Evolutionary conservation across 2,113 vertebrate genomes (phyloP), one percentile per base, ranked within the genome.

Genomic region (Nannobrachium achirus): DNA sequence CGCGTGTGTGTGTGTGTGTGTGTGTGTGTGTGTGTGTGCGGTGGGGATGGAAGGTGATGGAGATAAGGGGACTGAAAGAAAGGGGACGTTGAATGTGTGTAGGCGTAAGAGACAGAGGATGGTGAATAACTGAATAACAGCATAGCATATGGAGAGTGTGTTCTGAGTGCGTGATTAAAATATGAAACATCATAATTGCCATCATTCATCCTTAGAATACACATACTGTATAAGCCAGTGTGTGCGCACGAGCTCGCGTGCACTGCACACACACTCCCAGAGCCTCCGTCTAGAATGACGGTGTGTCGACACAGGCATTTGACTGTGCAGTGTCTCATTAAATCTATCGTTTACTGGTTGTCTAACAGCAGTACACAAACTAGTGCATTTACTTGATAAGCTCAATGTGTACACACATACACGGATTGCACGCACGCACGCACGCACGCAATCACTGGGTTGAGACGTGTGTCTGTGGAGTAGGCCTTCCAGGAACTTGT

Each of bases 131-230:
- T 74, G 48, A n/a, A n/a, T n/a, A 74, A 71, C 51, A 64, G 25
- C 6, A 15, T 71, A 33, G 48, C 61, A 79, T 40, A 61, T 61
- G 8, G 74, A 59, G 46, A 75, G 61, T 73, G 68, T 51, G 52
- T 69, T 70, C 55, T 71, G 25, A 33, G 6, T 33, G 25, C 66
- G 61, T 49, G 50, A 85, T 80, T 69, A 80, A 80, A 78, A 74
- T 63, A 66, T 59, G 56, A 70, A 77, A 73, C 57, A 71, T 82
- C 72, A 76, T 73, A 81, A 87, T 82, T 69, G 77, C 55, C 42
- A 56, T 49, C 61, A 72, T 82, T 86, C 38, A 59, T 79, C 69
- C 71, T 20, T 61, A 71, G 6, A 39, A 14, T 25, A 56, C 18
- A n/a, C n/a, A n/a, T n/a, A n/a, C n/a, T n/a, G n/a, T n/a, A n/a